These are phyloP conservation scores for Chaetops frenatus DNA, from an alignment of 2,113 vertebrate species.

Conservation along the genomic window DNA sequence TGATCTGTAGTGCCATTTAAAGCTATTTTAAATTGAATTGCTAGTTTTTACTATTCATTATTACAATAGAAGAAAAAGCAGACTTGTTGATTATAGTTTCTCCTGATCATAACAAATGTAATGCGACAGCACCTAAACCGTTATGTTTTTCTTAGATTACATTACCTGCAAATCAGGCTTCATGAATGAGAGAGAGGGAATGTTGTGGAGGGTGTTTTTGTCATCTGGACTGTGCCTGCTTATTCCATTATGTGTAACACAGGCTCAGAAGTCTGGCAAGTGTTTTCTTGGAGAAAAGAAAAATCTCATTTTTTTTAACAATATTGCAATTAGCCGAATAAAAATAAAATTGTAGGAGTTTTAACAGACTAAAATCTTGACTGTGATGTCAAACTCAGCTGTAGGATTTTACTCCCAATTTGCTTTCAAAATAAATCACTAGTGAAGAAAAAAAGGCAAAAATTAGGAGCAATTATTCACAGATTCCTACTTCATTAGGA, in stretches of 20 bases:
- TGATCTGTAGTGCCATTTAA: constrained; percentile 9
- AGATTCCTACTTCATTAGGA: not conserved
- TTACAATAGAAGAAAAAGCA: not conserved
- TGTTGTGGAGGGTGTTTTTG: not conserved
- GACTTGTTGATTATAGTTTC: not conserved
- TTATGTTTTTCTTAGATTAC: not conserved
- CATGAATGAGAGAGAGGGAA: not conserved
- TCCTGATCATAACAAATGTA: not conserved
- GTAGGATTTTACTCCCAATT: not conserved
- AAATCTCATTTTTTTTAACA: not conserved
- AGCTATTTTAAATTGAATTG: constrained; percentile 24
- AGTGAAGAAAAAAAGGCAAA: not conserved
- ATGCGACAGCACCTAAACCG: not conserved
- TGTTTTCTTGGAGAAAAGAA: not conserved
- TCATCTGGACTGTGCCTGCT: not conserved
- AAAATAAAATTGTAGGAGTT: not conserved
- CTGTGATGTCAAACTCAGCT: not conserved
- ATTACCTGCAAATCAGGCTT: not conserved
- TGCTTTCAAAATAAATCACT: not conserved
- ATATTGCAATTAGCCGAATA: not conserved
- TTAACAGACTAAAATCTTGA: not conserved
- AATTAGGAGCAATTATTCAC: not conserved
- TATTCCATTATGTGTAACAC: not conserved
- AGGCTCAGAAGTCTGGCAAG: not conserved
- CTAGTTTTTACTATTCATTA: not conserved